Base-by-base conservation (phyloP, 2,888 invertebrate species). In the Druceiella hillmani region DNA sequence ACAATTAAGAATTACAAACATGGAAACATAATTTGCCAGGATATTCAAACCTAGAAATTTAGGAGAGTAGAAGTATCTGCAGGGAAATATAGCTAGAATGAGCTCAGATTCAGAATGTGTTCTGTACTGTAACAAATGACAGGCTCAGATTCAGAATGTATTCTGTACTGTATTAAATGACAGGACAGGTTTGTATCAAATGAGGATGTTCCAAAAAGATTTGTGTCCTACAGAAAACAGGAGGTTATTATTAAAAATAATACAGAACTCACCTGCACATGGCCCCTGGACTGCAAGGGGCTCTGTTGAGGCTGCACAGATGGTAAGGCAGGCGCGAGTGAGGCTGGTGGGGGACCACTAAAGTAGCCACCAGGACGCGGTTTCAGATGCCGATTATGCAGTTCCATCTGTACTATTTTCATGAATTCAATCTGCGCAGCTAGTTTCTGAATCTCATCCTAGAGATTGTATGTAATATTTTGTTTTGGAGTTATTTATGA, bases 371-470 rank as follows among this genome's bases (percentile, higher is more conserved):
- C 87, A 1, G 81, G 79, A 50, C 87, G 83, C 43, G 88, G 88
- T 52, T 88, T 85, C 50, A 92, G 66, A 61, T 91, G 91, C 4
- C 90, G 75, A 62, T 92, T 92, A 69, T 91, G 87, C 74, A 88
- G 82, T 64, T 90, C 88, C 91, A 92, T 91, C 56, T 90, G 87
- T 12, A 91, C 89, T 61, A 90, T 90, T 69, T 89, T 89, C 88
- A 91, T 89, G 64, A 88, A 88, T 62, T 92, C 91, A 50, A 92
- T 90, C 64, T 91, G 90, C 14, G 88, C 87, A 1, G 91, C 91
- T 46, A 92, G 66, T 59, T 90, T 91, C 55, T 91, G 91, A 17
- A 92, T 83, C 66, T 92, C 90, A 59, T 92, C 91, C 88, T 89
- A 60, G 3, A 58, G 57, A 45, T 14, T 45, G 34, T 27, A 33